Conservation (phyloP, 2,113 vertebrate genomes). For the Cinclus cinclus region DNA sequence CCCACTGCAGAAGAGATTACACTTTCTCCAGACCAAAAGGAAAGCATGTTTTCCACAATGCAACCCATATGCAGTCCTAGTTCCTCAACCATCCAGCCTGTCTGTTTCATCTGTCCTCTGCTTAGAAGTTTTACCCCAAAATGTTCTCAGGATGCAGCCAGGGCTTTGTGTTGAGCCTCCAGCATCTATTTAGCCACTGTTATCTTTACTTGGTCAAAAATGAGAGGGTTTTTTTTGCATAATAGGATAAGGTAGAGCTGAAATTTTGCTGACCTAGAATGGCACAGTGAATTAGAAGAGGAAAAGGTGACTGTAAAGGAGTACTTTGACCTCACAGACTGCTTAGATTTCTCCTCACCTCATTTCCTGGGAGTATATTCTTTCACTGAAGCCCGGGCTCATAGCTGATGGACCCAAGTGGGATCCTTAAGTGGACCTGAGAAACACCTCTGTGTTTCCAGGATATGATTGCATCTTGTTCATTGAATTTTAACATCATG, state of each 20-base stretch:
- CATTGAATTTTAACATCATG: neutral
- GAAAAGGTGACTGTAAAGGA: neutral
- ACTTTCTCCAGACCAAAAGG: neutral
- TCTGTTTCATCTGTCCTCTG: neutral
- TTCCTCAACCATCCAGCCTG: neutral
- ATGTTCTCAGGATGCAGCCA: neutral
- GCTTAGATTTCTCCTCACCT: constrained; percentile 8
- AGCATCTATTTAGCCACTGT: neutral
- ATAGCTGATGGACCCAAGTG: neutral
- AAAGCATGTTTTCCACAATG: neutral
- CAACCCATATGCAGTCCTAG: neutral
- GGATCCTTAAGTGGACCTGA: neutral
- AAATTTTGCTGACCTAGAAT: neutral
- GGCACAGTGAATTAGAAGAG: neutral
- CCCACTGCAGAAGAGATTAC: neutral
- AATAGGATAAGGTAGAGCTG: neutral
- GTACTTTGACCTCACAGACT: neutral
- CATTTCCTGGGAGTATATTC: neutral
- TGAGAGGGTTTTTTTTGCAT: neutral
- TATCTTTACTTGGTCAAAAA: neutral
- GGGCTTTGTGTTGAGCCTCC: neutral
- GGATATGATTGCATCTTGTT: neutral
- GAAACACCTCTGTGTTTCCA: neutral
- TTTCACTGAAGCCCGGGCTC: neutral
- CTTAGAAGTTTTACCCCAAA: neutral